Evolutionary conservation across 2,797 vertebrate species (phyloP), one percentile per base, ranked within the genome.

Genomic region (Lithobates pipiens): DNA sequence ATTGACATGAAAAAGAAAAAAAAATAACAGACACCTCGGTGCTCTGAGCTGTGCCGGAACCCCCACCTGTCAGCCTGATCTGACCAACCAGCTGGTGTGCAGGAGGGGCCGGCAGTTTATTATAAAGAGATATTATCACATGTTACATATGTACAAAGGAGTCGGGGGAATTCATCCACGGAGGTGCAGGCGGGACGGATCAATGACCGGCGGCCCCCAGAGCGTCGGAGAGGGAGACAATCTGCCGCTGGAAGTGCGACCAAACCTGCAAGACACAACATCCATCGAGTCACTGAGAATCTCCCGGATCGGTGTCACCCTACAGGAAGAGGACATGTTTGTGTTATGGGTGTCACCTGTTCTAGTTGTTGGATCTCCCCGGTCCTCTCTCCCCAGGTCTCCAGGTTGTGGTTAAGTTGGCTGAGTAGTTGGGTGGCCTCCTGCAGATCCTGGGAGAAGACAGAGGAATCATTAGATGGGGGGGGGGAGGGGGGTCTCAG

Each of bases 391-490:
- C 72, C 81, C 81, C 81, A 68, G 1, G 10, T 27, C 2, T 25
- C 18, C 72, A 83, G 72, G 42, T 83, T 76, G 7, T 29, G 50
- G 63, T 83, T 83, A 0, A 83, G 72, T 10, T 68, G 81, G 67
- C 39, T 13, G 25, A 83, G 36, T 0, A 83, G 73, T 23, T 46
- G 9, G 7, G 61, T 10, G 6, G 81, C 73, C 21, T 83, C 81
- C 73, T 76, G 36, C 3, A 83, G 36, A 15, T 68, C 81, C 81
- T 83, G 61, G 23, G 7, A 25, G 29, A 25, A 34, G 2, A 76
- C 10, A 67, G 13, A 72, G 13, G 4, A 34, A 36, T 15, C 8
- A 15, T 46, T 54, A 6, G 15, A 5, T 18, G 50, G 16, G 29
- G 29, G 29, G 2, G 29, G 29, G 29, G 2, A 2, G 29, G 29